Conservation (phyloP, 1,140 invertebrate species). For the Bursaphelenchus mucronatus region DNA sequence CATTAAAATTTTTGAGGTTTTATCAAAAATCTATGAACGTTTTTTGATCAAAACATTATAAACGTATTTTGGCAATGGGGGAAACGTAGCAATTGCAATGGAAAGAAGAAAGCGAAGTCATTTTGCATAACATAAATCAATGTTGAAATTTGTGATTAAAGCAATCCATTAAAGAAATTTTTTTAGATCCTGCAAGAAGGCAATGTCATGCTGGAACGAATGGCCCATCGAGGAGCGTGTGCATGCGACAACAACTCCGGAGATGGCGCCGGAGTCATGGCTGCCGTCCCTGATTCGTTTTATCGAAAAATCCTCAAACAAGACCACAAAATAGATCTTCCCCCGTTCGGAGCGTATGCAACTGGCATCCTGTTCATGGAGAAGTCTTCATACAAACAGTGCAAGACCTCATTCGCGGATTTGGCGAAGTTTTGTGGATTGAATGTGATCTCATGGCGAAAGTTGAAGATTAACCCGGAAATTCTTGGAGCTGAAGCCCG, state of each 20-base stretch:
- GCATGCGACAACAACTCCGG: slow-evolving; percentile 98
- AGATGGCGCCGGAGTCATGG: slow-evolving; percentile 91
- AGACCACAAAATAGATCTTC: slow-evolving; percentile 70
- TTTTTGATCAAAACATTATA: neutral
- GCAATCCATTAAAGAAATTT: slow-evolving; percentile 23
- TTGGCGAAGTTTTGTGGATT: slow-evolving; percentile 77
- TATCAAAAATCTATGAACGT: slow-evolving; percentile 9
- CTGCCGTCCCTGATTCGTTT: slow-evolving; percentile 88
- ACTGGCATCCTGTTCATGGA: slow-evolving; percentile 92
- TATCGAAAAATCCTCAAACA: slow-evolving; percentile 78
- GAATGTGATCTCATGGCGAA: slow-evolving; percentile 60
- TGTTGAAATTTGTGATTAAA: slow-evolving; percentile 5
- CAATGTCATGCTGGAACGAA: slow-evolving; percentile 82
- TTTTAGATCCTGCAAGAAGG: slow-evolving; percentile 86
- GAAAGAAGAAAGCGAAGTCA: too few relatives aligned
- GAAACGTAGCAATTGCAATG: too few relatives aligned
- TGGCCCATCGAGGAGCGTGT: slow-evolving; percentile 97
- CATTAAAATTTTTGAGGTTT: too few relatives aligned
- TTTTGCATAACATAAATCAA: neutral
- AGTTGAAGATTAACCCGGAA: slow-evolving; percentile 66
- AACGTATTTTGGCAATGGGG: neutral
- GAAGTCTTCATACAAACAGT: slow-evolving; percentile 73
- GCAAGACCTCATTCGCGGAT: slow-evolving; percentile 75
- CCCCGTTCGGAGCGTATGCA: slow-evolving; percentile 80
- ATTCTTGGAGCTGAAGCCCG: slow-evolving; percentile 82